A percentile compares a stretch with the other conserved stretches of the same genome.
These are phyloP conservation scores for Acinonyx jubatus DNA, from an alignment of 2,113 vertebrate species.

Conservation along the genomic window DNA sequence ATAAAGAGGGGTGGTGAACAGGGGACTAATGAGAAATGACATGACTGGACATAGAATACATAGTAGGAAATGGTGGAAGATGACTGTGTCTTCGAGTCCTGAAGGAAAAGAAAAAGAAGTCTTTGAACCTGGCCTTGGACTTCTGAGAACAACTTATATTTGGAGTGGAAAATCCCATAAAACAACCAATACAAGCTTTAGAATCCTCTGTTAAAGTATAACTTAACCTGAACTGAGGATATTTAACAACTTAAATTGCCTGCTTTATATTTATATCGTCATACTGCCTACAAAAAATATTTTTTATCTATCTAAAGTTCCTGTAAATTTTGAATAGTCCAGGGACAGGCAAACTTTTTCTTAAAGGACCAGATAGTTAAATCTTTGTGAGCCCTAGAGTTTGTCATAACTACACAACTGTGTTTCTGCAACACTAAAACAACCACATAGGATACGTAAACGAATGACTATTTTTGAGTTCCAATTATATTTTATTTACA, in stretches of 20 bases:
- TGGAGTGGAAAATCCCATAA: neutral
- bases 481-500: neutral
- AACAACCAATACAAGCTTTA: neutral
- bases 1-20: neutral
- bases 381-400: neutral
- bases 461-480: neutral
- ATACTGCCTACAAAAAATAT: neutral
- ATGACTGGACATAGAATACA: neutral
- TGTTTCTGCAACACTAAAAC: neutral
- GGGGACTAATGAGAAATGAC: neutral
- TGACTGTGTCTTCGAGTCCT: neutral
- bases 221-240: neutral
- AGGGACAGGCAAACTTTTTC: neutral
- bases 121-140: neutral
- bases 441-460: neutral
- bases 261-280: neutral
- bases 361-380: neutral
- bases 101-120: neutral
- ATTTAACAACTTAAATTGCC: neutral
- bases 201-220: neutral
- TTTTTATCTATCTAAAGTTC: neutral
- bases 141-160: neutral
- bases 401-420: neutral
- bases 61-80: neutral
- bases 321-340: neutral